Evolutionary conservation across 2,888 invertebrate genomes (phyloP).

Genomic region (Eupithecia subfuscata): DNA sequence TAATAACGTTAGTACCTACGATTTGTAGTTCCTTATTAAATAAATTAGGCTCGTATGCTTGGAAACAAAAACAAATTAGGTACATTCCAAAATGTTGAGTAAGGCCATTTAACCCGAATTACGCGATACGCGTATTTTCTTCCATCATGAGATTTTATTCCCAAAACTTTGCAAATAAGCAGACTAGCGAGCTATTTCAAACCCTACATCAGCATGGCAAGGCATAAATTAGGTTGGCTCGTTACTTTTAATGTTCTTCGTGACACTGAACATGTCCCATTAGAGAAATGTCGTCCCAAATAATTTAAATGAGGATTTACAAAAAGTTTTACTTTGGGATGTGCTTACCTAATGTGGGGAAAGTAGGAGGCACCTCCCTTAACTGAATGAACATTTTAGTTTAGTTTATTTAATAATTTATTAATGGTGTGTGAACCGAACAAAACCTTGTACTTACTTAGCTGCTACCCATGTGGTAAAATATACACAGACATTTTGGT

Average conservation of each 20-base stretch:
- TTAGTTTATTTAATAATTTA: too few species aligned
- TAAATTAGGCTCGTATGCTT: neutral
- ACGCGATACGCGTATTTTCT: neutral
- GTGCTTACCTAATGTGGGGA: neutral
- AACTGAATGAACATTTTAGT: neutral
- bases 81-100: neutral
- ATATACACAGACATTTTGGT: too few species aligned
- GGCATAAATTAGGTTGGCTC: neutral
- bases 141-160: slow-evolving; percentile 4
- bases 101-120: neutral
- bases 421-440: too few species aligned
- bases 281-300: slow-evolving; percentile 37
- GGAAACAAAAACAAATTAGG: neutral
- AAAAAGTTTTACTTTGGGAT: slow-evolving; percentile 27
- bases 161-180: slow-evolving; percentile 6
- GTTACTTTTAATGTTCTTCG: slow-evolving; percentile 18
- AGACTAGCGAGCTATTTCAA: neutral
- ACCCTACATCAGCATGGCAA: neutral
- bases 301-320: slow-evolving; percentile 32
- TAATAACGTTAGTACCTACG: neutral
- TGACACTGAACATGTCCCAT: slow-evolving; percentile 25
- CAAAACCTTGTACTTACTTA: too few species aligned
- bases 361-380: neutral
- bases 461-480: too few species aligned
- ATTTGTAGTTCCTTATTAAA: neutral